Evolutionary conservation across 2,888 invertebrate genomes (phyloP).

Genomic region (Caenorhabditis angaria): DNA sequence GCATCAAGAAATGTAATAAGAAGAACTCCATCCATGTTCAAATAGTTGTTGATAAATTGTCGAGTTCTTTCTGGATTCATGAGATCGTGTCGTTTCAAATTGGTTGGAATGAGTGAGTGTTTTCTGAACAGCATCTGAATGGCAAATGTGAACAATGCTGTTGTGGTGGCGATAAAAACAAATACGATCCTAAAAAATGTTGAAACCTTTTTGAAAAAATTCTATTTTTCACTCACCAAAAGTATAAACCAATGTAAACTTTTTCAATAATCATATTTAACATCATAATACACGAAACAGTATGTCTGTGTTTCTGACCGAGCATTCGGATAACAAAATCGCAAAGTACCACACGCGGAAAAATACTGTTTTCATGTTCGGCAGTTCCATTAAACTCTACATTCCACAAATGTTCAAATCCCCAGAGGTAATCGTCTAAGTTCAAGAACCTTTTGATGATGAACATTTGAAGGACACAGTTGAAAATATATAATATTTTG

Average conservation of each 20-base stretch:
- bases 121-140: constrained; percentile 39
- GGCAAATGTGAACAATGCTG: constrained; percentile 26
- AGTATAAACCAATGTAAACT: constrained; percentile 38
- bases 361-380: constrained; percentile 39
- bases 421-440: constrained; percentile 42
- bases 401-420: constrained; percentile 36
- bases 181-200: constrained; percentile 24
- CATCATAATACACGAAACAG: constrained; percentile 39
- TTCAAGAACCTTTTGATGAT: constrained; percentile 33
- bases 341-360: constrained; percentile 35
- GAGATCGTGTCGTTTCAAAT: constrained; percentile 29
- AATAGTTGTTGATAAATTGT: constrained; percentile 27
- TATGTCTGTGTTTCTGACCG: constrained; percentile 41
- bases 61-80: constrained; percentile 36
- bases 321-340: constrained; percentile 40
- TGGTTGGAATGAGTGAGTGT: constrained; percentile 40
- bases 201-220: not conserved
- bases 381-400: constrained; percentile 44
- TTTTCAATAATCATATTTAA: constrained; percentile 42
- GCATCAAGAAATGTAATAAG: constrained; percentile 34
- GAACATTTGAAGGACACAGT: constrained; percentile 34
- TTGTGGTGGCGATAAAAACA: constrained; percentile 25
- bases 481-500: constrained; percentile 30
- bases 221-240: constrained; percentile 19
- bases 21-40: constrained; percentile 33